These are phyloP conservation scores for Ariolimax columbianus DNA, from an alignment of 2,888 invertebrate species.

Conservation along the genomic window DNA sequence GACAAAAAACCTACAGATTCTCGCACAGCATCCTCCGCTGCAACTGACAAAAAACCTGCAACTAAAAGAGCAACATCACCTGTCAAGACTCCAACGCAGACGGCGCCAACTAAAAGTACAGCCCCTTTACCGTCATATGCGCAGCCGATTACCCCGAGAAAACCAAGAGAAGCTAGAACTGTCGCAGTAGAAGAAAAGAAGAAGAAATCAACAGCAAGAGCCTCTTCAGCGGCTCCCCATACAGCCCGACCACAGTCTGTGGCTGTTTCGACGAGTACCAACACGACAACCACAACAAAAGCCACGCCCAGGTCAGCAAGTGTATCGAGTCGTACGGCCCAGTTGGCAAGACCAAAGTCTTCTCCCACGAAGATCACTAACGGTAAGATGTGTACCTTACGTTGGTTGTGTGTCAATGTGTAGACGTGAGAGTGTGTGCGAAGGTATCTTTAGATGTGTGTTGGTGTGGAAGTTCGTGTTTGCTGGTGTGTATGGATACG, in stretches of 20 bases:
- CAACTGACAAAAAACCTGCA: conserved; percentile 27
- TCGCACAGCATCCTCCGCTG: conserved; percentile 14
- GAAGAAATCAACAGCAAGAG: conserved; percentile 1
- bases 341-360: conserved; percentile 40
- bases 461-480: not conserved
- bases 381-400: conserved; percentile 25
- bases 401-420: not conserved
- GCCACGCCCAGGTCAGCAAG: not conserved
- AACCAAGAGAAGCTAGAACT: conserved; percentile 34
- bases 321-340: not conserved
- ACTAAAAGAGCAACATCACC: conserved; percentile 31
- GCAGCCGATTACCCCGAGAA: conserved; percentile 39
- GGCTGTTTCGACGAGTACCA: conserved; percentile 12
- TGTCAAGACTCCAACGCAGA: conserved; percentile 11
- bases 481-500: not conserved
- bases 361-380: conserved; percentile 46
- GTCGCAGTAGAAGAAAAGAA: conserved; percentile 26
- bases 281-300: not conserved
- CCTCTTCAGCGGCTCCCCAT: conserved; percentile 20
- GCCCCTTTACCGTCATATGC: conserved; percentile 35
- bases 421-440: not conserved
- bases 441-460: not conserved
- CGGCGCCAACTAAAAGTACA: conserved; percentile 18
- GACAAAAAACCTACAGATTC: conserved; percentile 39
- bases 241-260: conserved; percentile 28